These are phyloP conservation scores for Lysiphlebus fabarum DNA, from an alignment of 1,140 invertebrate genomes.

Conservation along the genomic window DNA sequence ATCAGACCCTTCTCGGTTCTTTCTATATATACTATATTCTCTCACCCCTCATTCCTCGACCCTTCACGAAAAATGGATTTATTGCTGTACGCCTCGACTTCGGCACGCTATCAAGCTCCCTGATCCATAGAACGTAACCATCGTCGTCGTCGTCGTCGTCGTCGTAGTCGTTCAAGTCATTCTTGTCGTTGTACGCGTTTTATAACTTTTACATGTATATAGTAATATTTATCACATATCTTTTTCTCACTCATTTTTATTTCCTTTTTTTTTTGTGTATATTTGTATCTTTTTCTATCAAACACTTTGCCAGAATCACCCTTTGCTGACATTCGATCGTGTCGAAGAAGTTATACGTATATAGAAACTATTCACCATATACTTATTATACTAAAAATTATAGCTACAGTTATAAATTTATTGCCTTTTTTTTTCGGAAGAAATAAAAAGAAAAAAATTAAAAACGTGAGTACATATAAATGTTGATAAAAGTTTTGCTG, in stretches of 20 bases:
- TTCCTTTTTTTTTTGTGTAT: constrained; percentile 1
- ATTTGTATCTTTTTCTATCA: background rate
- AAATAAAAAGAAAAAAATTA: background rate
- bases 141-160: constrained; percentile 38
- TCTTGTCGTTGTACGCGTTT: constrained; percentile 20
- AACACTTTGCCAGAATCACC: constrained; percentile 1
- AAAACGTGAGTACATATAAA: too few relatives aligned
- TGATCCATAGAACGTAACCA: constrained; percentile 54
- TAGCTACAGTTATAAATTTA: constrained; percentile 14
- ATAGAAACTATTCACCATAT: constrained; percentile 16
- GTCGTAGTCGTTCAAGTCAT: too few relatives aligned
- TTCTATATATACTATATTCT: background rate
- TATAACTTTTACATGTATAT: constrained; percentile 15
- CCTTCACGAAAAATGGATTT: constrained; percentile 58
- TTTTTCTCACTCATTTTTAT: constrained; percentile 9
- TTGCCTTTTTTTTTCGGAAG: background rate
- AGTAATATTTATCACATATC: background rate
- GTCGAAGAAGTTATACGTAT: constrained; percentile 16
- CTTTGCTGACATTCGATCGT: background rate
- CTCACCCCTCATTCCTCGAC: constrained; percentile 28
- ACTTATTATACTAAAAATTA: constrained; percentile 15
- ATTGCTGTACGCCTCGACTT: constrained; percentile 56
- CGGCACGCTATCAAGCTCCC: constrained; percentile 57
- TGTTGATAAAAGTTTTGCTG: background rate
- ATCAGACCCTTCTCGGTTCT: constrained; percentile 50